Conservation (phyloP, 1,140 invertebrate genomes). For the Trichomalopsis sarcophagae region DNA sequence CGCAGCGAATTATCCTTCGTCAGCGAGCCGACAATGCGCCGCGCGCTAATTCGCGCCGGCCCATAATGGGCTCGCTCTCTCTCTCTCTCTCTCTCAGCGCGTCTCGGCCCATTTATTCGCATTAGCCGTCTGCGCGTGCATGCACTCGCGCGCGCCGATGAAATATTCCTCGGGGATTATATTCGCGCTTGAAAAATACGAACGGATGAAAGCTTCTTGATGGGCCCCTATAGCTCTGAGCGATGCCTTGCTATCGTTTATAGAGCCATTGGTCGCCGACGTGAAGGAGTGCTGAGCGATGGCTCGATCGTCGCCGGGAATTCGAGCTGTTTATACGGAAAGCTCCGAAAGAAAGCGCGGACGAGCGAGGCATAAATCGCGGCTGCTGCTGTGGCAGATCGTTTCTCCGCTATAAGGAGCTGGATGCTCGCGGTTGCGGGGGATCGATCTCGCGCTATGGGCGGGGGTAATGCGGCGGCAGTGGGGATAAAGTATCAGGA, state of each 20-base stretch:
- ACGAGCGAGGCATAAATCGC: background rate
- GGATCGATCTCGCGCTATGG: slow-evolving; percentile 24
- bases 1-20: slow-evolving; percentile 65
- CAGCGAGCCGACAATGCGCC: slow-evolving; percentile 54
- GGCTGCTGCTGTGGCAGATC: background rate
- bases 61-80: slow-evolving; percentile 12
- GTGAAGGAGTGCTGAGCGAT: too few species aligned
- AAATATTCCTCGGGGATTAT: slow-evolving; percentile 40
- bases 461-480: slow-evolving; percentile 7
- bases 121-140: slow-evolving; percentile 54
- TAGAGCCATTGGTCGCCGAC: too few species aligned
- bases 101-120: slow-evolving; percentile 61
- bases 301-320: too few species aligned
- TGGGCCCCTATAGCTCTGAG: background rate
- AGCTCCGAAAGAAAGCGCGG: background rate
- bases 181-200: background rate
- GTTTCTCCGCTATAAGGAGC: background rate
- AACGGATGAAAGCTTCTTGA: background rate
- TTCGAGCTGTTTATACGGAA: too few species aligned
- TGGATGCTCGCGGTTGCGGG: background rate
- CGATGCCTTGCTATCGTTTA: background rate
- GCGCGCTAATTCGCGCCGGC: slow-evolving; percentile 41
- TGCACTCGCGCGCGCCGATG: slow-evolving; percentile 5
- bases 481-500: slow-evolving; percentile 47
- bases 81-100: background rate